phyloP scores from a whole-genome alignment of 2,113 vertebrate genomes.

The Phylloscopus whistleri region DNA sequence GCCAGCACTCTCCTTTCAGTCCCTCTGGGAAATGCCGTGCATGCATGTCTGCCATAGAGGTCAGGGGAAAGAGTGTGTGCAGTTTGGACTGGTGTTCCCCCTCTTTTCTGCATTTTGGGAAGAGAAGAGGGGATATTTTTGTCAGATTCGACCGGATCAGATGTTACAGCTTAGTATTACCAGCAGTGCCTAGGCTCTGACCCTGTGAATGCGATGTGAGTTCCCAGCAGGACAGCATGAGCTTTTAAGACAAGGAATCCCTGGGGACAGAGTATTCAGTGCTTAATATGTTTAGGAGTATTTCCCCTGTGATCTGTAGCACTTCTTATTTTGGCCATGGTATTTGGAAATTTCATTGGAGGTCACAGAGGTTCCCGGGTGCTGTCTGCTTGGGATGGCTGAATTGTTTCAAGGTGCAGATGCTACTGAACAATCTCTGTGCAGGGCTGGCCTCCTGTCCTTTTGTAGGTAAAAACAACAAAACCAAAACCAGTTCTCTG shows the following conservation, averaged over 20 bases:
- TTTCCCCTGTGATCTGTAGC: background rate
- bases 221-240: background rate
- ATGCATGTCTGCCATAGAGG: background rate
- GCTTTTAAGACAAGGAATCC: background rate
- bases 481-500: background rate
- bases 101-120: background rate
- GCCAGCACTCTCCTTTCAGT: background rate
- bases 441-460: background rate
- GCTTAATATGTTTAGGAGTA: background rate
- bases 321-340: background rate
- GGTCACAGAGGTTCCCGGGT: background rate
- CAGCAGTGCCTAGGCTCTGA: background rate
- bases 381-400: background rate
- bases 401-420: background rate
- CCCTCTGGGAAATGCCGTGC: background rate
- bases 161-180: background rate
- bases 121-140: background rate
- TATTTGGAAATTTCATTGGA: background rate
- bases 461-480: background rate
- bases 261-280: background rate
- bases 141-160: background rate
- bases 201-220: rapidly evolving
- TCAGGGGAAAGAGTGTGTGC: background rate
- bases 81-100: background rate
- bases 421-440: background rate